phyloP scores from a whole-genome alignment of 2,888 invertebrate species.

The Anorthoa munda region DNA sequence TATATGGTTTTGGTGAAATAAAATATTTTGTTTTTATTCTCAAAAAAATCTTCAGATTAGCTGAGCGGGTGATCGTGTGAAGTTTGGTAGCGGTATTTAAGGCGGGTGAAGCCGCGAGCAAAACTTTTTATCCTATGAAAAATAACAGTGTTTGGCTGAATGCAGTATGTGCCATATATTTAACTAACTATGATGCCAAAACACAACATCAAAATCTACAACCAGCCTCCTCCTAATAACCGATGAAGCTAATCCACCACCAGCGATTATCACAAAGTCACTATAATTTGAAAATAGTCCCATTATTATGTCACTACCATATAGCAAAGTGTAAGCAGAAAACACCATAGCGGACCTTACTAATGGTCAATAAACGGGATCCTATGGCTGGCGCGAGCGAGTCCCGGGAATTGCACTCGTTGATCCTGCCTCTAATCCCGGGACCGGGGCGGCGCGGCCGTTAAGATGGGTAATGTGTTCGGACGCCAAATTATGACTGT shows the following conservation, averaged over 20 bases:
- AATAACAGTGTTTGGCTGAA: too few species aligned
- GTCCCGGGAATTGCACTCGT: conserved; percentile 71
- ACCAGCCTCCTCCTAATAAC: conserved; percentile 13
- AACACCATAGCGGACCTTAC: conserved; percentile 67
- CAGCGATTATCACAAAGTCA: conserved; percentile 54
- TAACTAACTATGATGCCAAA: background rate
- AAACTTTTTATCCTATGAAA: too few species aligned
- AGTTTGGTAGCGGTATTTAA: too few species aligned
- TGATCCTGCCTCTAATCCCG: conserved; percentile 77
- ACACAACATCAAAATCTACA: conserved; percentile 1
- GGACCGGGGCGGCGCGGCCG: conserved; percentile 64
- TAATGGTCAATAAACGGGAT: conserved; percentile 81
- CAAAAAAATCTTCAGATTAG: too few species aligned
- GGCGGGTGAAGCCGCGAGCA: too few species aligned
- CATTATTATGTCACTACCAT: conserved; percentile 63
- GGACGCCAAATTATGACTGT: conserved; percentile 67
- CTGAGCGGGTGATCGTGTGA: too few species aligned
- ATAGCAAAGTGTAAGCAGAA: conserved; percentile 66
- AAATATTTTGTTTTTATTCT: too few species aligned
- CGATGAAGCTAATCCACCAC: conserved; percentile 42
- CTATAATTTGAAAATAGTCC: conserved; percentile 66
- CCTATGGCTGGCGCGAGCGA: conserved; percentile 69
- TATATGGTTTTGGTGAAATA: too few species aligned
- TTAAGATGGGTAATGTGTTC: conserved; percentile 72
- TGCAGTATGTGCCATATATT: too few species aligned